These are phyloP conservation scores for Nineta flava DNA, from an alignment of 2,888 invertebrate genomes.

Conservation along the genomic window DNA sequence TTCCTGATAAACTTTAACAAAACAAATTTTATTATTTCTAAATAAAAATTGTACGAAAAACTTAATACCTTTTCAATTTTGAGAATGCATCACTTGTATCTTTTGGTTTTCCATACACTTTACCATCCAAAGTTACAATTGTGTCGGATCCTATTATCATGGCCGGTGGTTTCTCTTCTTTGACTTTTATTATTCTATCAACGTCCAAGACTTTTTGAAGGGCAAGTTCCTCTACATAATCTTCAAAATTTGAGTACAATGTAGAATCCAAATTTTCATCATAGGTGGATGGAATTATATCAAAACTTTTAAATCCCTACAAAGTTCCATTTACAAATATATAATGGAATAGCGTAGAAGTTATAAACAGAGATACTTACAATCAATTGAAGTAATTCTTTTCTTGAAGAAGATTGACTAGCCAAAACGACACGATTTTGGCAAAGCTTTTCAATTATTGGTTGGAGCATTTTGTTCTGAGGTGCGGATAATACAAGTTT, in stretches of 20 bases:
- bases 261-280: slow-evolving; percentile 72
- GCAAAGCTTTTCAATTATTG: slow-evolving; percentile 45
- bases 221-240: slow-evolving; percentile 78
- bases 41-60: no score
- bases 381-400: slow-evolving; percentile 61
- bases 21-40: no score
- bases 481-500: no score
- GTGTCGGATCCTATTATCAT: slow-evolving; percentile 90
- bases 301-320: slow-evolving; percentile 68
- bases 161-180: slow-evolving; percentile 37
- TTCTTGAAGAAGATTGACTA: slow-evolving; percentile 75
- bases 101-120: slow-evolving; percentile 81
- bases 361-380: slow-evolving; percentile 37
- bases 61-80: no score
- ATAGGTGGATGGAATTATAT: slow-evolving; percentile 64
- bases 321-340: slow-evolving; percentile 10
- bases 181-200: slow-evolving; percentile 36
- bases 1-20: slow-evolving; percentile 51
- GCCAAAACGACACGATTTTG: slow-evolving; percentile 63
- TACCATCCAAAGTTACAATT: slow-evolving; percentile 62
- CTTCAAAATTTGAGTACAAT: slow-evolving; percentile 45
- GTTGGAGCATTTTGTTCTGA: slow-evolving; percentile 45
- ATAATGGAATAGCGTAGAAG: neutral
- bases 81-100: slow-evolving; percentile 57
- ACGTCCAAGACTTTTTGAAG: slow-evolving; percentile 71